Evolutionary conservation across 2,888 invertebrate species (phyloP).

Genomic region (Erpobdella octoculata): DNA sequence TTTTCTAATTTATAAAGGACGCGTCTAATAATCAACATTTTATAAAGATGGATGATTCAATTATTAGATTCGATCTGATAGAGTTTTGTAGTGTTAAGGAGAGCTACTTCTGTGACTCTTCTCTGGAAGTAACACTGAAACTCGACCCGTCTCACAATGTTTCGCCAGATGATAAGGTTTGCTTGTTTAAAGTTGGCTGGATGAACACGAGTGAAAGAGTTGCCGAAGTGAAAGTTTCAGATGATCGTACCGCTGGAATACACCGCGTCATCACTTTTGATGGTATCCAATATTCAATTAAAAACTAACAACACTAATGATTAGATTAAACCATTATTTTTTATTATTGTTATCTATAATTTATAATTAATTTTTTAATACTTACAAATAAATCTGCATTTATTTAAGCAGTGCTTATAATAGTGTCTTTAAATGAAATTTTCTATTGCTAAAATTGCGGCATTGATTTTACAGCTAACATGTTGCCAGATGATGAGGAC

Average conservation of each 20-base stretch:
- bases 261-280: no score
- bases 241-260: no score
- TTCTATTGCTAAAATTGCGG: background rate
- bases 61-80: background rate
- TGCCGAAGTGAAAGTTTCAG: slow-evolving; percentile 40
- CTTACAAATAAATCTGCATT: no score
- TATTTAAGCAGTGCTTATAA: no score
- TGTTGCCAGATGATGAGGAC: slow-evolving; percentile 49
- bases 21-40: no score
- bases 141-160: background rate
- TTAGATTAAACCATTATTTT: no score
- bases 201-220: slow-evolving; percentile 39
- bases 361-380: no score
- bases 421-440: background rate
- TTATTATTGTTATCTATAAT: no score
- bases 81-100: background rate
- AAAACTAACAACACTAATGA: background rate
- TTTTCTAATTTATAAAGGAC: no score
- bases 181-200: slow-evolving; percentile 49
- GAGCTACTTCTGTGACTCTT: background rate
- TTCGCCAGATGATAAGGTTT: slow-evolving; percentile 44
- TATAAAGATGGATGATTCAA: background rate
- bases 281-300: no score
- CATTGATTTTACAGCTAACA: slow-evolving; percentile 39
- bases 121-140: background rate